A percentile compares a stretch with the other conserved stretches of the same genome.
Conservation (phyloP, 1,140 invertebrate species). For the Drosophila erecta region DNA sequence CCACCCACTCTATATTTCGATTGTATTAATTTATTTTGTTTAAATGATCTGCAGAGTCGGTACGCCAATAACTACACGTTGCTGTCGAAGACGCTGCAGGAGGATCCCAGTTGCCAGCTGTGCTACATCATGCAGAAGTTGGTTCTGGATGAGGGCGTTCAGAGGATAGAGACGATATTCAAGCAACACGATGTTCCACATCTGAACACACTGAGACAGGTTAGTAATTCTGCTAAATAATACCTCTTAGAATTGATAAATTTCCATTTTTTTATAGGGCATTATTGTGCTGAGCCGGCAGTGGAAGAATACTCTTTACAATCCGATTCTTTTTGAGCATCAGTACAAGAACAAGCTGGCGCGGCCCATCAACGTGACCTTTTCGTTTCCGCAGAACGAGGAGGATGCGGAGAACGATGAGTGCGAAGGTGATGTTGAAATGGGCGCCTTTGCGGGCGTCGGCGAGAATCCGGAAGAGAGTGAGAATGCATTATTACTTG, state of each 20-base stretch:
- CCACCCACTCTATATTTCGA: neutral
- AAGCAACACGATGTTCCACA: constrained; percentile 93
- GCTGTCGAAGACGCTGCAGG: constrained; percentile 95
- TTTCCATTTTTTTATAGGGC: constrained; percentile 86
- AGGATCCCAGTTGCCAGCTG: constrained; percentile 97
- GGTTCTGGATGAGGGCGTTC: constrained; percentile 90
- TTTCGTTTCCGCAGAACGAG: constrained; percentile 92
- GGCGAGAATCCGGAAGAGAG: constrained; percentile 84
- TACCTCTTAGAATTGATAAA: constrained; percentile 20
- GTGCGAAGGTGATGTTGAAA: constrained; percentile 83
- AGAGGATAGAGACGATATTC: constrained; percentile 93
- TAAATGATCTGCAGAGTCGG: constrained; percentile 89
- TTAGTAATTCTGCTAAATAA: constrained; percentile 60
- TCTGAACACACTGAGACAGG: constrained; percentile 94
- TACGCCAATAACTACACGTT: constrained; percentile 94
- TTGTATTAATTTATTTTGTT: neutral
- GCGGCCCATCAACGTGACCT: constrained; percentile 94
- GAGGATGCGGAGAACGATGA: constrained; percentile 86
- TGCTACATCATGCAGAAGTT: constrained; percentile 95
- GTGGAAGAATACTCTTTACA: constrained; percentile 98
- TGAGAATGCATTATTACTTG: constrained; percentile 85
- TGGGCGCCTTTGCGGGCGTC: constrained; percentile 79
- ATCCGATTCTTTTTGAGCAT: constrained; percentile 95
- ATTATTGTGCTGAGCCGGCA: constrained; percentile 96
- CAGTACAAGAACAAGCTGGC: constrained; percentile 93